phyloP scores from a whole-genome alignment of 2,113 vertebrate genomes.

The Pseudopipra pipra region DNA sequence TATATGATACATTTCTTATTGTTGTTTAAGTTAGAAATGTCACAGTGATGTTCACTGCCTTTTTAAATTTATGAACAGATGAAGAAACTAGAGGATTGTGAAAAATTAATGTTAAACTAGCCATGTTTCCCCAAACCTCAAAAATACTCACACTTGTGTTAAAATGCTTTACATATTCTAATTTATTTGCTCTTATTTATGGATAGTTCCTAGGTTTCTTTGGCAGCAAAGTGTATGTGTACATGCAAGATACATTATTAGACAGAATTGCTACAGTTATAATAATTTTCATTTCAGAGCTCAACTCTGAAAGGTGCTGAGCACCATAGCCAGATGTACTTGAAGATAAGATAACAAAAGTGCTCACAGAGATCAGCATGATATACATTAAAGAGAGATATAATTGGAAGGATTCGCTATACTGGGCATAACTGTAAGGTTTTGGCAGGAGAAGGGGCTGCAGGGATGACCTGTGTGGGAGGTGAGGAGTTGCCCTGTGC shows the following conservation, averaged over 20 bases:
- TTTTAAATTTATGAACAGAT: neutral
- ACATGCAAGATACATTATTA: neutral
- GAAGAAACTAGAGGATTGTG: neutral
- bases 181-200: slow-evolving; percentile 23
- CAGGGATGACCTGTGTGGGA: neutral
- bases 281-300: neutral
- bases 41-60: neutral
- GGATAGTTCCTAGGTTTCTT: neutral
- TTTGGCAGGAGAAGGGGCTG: neutral
- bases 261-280: neutral
- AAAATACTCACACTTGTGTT: neutral
- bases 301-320: neutral
- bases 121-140: neutral
- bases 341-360: neutral
- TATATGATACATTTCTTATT: neutral
- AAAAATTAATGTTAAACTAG: neutral
- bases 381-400: neutral
- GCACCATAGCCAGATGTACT: neutral
- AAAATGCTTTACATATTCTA: neutral
- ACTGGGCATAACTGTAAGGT: neutral
- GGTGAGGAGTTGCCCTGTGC: neutral
- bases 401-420: neutral
- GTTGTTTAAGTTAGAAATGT: slow-evolving; percentile 2
- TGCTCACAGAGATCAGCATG: neutral
- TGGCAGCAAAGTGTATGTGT: neutral